Percentiles rank a stretch among this genome's conserved stretches.
Evolutionary conservation across 2,797 vertebrate species (phyloP).

Genomic region (Loris lydekkerianus): DNA sequence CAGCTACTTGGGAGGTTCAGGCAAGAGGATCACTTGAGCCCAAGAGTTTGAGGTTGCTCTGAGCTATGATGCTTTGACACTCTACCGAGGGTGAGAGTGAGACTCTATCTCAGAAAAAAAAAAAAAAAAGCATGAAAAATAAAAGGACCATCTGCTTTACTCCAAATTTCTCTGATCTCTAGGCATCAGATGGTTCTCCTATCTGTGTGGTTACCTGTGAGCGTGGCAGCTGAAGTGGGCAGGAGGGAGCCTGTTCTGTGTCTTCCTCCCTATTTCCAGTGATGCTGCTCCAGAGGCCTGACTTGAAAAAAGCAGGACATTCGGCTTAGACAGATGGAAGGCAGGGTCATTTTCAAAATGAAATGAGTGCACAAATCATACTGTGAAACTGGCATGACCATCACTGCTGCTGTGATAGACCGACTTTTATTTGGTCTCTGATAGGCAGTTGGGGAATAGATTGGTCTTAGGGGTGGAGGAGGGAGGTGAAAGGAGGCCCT

Average conservation of each 20-base stretch:
- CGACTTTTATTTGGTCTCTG: conserved; percentile 70
- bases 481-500: background rate
- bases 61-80: too few relatives aligned
- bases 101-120: too few relatives aligned
- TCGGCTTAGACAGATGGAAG: conserved; percentile 81
- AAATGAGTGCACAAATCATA: conserved; percentile 81
- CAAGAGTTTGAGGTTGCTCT: too few relatives aligned
- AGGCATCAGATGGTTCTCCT: background rate
- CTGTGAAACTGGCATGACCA: conserved; percentile 77
- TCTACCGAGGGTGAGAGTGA: too few relatives aligned
- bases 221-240: conserved; percentile 33
- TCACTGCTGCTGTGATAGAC: conserved; percentile 61
- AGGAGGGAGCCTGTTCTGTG: conserved; percentile 16
- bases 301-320: conserved; percentile 74
- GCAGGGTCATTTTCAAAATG: conserved; percentile 80
- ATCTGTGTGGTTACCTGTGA: background rate
- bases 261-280: conserved; percentile 60
- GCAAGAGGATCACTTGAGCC: too few relatives aligned
- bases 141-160: background rate
- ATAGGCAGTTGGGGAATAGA: conserved; percentile 62
- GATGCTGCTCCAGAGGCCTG: conserved; percentile 70
- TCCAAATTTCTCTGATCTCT: background rate
- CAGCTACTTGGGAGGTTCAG: too few relatives aligned
- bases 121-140: background rate
- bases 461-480: background rate